These are phyloP conservation scores for Manis javanica DNA, from an alignment of 2,797 vertebrate genomes.

Conservation along the genomic window DNA sequence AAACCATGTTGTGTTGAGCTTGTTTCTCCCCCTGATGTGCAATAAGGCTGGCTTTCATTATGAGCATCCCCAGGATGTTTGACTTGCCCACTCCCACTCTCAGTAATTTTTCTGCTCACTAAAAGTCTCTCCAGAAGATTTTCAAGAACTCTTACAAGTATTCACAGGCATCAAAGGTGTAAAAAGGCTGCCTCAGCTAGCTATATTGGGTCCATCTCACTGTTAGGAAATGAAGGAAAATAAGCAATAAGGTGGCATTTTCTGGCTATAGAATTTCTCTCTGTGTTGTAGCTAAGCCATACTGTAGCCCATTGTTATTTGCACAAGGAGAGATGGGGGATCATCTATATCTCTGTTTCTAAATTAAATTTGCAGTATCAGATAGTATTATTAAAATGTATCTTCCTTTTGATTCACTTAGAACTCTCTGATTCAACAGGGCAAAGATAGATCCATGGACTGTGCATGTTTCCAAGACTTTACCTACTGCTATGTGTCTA, in stretches of 20 bases:
- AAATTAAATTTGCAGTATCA: slow-evolving; percentile 7
- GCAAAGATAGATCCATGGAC: background rate
- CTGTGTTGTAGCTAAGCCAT: background rate
- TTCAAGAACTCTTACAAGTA: slow-evolving; percentile 20
- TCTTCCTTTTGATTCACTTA: background rate
- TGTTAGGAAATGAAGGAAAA: background rate
- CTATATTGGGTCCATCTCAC: background rate
- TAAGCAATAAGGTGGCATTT: background rate
- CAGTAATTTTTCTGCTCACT: background rate
- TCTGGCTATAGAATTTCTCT: background rate
- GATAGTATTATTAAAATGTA: background rate
- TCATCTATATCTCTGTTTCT: background rate
- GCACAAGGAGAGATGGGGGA: background rate
- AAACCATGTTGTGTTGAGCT: slow-evolving; percentile 4
- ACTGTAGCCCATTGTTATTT: background rate
- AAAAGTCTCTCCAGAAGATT: background rate
- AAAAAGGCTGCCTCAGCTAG: background rate
- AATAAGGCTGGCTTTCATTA: background rate
- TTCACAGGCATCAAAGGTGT: background rate
- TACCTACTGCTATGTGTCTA: background rate
- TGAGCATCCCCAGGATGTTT: background rate
- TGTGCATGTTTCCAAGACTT: background rate
- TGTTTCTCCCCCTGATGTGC: slow-evolving; percentile 31
- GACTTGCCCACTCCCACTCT: background rate
- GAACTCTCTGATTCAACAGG: background rate